phyloP scores from a whole-genome alignment of 2,797 vertebrate species.

The Pachyuromys duprasi region DNA sequence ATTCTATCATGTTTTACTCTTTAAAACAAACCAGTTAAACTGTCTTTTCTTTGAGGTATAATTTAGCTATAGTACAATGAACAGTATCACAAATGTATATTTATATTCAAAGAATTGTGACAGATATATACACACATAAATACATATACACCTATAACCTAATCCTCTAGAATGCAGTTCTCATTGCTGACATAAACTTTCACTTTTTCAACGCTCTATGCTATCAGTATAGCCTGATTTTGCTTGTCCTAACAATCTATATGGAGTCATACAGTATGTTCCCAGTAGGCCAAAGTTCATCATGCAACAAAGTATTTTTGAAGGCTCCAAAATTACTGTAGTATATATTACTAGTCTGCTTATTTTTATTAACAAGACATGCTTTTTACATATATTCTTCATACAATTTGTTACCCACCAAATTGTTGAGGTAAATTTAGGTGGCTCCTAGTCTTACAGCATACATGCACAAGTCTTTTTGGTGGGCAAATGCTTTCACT shows the following conservation, averaged over 20 bases:
- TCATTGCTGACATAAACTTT: neutral
- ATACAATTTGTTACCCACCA: neutral
- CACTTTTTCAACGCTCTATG: neutral
- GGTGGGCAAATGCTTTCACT: slow-evolving; percentile 36
- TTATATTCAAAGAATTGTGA: slow-evolving; percentile 3
- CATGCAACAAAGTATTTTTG: neutral
- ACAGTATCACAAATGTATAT: neutral
- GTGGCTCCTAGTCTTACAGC: neutral
- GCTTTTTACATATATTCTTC: neutral
- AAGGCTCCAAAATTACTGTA: neutral
- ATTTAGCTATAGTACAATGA: slow-evolving; percentile 24
- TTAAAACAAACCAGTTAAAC: neutral
- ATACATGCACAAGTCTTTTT: neutral
- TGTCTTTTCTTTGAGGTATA: slow-evolving; percentile 52
- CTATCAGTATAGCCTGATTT: neutral
- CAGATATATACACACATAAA: neutral
- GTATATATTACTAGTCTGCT: neutral
- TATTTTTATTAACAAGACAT: slow-evolving; percentile 25
- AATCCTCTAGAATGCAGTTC: neutral
- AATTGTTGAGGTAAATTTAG: neutral
- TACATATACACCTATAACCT: neutral
- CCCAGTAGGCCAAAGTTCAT: slow-evolving; percentile 1
- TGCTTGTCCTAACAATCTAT: neutral
- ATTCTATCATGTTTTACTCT: slow-evolving; percentile 24
- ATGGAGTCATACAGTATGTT: neutral